These are phyloP conservation scores for Acropora yongei DNA, from an alignment of 64 coral and sea anemone genomes.

Conservation along the genomic window DNA sequence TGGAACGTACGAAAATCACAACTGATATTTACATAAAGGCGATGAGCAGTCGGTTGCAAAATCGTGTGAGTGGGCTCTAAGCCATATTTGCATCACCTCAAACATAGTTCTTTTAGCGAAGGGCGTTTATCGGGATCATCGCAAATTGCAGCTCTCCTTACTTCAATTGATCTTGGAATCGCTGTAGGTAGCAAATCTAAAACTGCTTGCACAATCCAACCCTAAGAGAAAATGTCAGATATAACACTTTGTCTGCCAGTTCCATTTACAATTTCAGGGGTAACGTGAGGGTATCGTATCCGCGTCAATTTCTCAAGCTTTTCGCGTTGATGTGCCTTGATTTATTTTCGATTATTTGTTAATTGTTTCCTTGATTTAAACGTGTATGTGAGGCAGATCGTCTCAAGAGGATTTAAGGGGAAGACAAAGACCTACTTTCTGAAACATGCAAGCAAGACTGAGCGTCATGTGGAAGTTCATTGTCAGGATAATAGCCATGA, in stretches of 20 bases:
- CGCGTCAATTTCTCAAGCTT: neutral
- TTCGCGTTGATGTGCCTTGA: too few relatives aligned
- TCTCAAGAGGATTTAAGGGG: too few relatives aligned
- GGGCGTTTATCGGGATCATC: neutral
- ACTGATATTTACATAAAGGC: neutral
- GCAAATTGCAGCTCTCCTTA: neutral
- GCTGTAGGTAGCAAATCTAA: constrained; percentile 2
- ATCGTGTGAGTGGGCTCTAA: neutral
- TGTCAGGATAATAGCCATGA: too few relatives aligned
- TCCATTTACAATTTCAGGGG: constrained; percentile 10
- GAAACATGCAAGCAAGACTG: too few relatives aligned
- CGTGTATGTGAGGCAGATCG: too few relatives aligned
- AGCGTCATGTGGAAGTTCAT: too few relatives aligned
- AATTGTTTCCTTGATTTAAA: too few relatives aligned
- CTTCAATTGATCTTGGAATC: neutral
- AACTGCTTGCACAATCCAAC: neutral
- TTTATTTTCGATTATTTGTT: too few relatives aligned
- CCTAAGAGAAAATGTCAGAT: neutral
- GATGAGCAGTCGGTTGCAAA: neutral
- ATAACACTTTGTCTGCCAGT: neutral
- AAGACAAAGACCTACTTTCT: too few relatives aligned
- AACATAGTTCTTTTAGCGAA: neutral
- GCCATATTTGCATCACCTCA: neutral
- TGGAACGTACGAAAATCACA: neutral
- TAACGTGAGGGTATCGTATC: neutral